Base-by-base conservation (phyloP, 2,797 vertebrate genomes). In the Eupleurogrammus muticus region DNA sequence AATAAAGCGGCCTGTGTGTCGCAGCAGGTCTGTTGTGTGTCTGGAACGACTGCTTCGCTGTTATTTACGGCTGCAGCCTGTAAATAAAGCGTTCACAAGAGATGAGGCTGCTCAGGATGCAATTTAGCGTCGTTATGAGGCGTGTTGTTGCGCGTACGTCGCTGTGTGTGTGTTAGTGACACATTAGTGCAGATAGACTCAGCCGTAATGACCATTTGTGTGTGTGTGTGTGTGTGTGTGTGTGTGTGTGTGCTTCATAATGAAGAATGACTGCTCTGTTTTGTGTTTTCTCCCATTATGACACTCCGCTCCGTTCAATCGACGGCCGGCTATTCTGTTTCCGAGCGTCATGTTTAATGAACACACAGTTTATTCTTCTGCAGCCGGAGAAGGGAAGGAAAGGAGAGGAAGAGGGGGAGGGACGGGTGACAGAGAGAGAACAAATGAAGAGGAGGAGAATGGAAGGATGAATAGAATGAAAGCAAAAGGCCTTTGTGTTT, bases 341-440 rank as follows among this genome's bases (percentile, higher is more conserved):
- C 76, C 75, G 77, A 82, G 79, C 83, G 84, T 83, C 86, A 75
- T 80, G 68, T 91, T 83, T 91, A 90, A 91, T 91, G 84, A 90
- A 84, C 64, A 68, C 81, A 73, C 66, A 52, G 79, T 75, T 90
- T 72, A 81, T 73, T 90, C 81, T 83, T 87, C 85, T 76, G 69
- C 64, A 78, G 66, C 36, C 49, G 23, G 62, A 55, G 63, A 76
- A 65, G 48, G 69, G 57, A 66, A n/a, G n/a, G n/a, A n/a, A n/a
- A n/a, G n/a, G 28, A 58, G 4, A 20, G n/a, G 32, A 42, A 34
- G 53, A 19, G 32, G 28, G 32, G 44, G 59, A 21, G 64, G 38
- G 59, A 66, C n/a, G 60, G 64, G 28, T 60, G 80, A 59, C 81
- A 44, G 42, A 1, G 50, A 66, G 65, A 38, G 38, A 64, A 47